Conservation (phyloP, 2,888 invertebrate genomes). For the Acanthopleura granulata region DNA sequence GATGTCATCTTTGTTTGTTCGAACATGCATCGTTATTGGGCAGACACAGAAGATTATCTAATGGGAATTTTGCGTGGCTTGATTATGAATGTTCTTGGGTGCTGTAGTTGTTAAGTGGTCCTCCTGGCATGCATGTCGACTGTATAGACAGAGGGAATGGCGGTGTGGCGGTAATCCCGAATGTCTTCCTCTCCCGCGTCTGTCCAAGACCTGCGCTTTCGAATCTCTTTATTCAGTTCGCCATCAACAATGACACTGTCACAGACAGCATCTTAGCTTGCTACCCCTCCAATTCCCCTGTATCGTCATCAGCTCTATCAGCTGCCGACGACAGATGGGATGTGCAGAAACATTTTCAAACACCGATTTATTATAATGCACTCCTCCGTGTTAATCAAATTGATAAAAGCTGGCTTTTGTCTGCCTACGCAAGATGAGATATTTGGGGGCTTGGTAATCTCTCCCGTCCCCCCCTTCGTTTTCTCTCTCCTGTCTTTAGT, state of each 20-base stretch:
- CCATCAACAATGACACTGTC: not conserved
- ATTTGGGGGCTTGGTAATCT: not conserved
- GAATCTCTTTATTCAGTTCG: not conserved
- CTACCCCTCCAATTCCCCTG: not conserved
- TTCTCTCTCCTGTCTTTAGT: no score
- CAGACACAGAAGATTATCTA: not conserved
- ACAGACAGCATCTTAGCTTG: not conserved
- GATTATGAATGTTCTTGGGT: no score
- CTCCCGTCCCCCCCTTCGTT: no score
- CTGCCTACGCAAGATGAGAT: slow-evolving; percentile 10
- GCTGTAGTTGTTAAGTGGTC: no score
- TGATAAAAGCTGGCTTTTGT: slow-evolving; percentile 6
- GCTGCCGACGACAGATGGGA: slow-evolving; percentile 18
- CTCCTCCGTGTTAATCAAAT: slow-evolving; percentile 11
- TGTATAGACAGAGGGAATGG: no score
- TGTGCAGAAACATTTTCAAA: slow-evolving; percentile 6
- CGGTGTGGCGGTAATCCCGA: no score
- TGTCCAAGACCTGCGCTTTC: not conserved
- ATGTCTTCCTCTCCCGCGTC: not conserved
- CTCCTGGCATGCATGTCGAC: no score
- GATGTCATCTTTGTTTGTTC: no score
- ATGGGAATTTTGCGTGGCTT: not conserved
- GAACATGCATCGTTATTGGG: no score
- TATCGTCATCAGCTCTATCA: not conserved
- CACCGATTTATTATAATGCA: slow-evolving; percentile 18